Evolutionary conservation across 2,888 invertebrate genomes (phyloP).

Genomic region (Drosophila imparisetae): DNA sequence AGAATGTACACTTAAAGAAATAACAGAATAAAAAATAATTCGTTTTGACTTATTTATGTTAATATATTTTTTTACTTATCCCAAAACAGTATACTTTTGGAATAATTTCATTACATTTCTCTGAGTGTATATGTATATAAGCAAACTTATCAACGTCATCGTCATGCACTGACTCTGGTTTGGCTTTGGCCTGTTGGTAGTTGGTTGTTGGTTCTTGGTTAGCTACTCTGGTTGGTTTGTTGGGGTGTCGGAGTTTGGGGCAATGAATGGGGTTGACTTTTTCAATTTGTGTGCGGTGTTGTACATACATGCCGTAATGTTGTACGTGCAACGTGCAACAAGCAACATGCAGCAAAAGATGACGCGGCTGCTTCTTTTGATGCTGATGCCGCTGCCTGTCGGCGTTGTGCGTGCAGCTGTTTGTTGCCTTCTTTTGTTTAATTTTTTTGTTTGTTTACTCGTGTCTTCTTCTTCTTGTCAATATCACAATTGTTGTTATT

Average conservation of each 20-base stretch:
- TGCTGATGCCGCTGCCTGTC: conserved; percentile 26
- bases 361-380: conserved; percentile 66
- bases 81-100: background rate
- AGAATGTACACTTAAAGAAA: conserved; percentile 17
- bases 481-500: conserved; percentile 6
- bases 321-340: conserved; percentile 35
- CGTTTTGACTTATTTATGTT: no score
- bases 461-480: conserved; percentile 20
- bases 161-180: conserved; percentile 34
- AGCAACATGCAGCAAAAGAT: conserved; percentile 48
- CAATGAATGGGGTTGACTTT: conserved; percentile 53
- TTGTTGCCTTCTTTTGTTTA: conserved; percentile 42
- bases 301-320: conserved; percentile 31
- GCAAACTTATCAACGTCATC: conserved; percentile 14
- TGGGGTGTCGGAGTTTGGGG: conserved; percentile 15
- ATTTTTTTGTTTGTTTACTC: conserved; percentile 38
- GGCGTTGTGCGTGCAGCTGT: conserved; percentile 50
- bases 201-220: conserved; percentile 30
- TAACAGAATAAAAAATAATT: background rate
- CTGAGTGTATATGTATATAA: conserved; percentile 5
- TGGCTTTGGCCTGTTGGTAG: conserved; percentile 22
- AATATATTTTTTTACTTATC: no score
- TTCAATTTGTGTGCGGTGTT: conserved; percentile 73
- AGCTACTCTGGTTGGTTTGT: conserved; percentile 35
- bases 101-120: background rate